Evolutionary conservation across 2,888 invertebrate genomes (phyloP).

Genomic region (Ophioninae sp.): DNA sequence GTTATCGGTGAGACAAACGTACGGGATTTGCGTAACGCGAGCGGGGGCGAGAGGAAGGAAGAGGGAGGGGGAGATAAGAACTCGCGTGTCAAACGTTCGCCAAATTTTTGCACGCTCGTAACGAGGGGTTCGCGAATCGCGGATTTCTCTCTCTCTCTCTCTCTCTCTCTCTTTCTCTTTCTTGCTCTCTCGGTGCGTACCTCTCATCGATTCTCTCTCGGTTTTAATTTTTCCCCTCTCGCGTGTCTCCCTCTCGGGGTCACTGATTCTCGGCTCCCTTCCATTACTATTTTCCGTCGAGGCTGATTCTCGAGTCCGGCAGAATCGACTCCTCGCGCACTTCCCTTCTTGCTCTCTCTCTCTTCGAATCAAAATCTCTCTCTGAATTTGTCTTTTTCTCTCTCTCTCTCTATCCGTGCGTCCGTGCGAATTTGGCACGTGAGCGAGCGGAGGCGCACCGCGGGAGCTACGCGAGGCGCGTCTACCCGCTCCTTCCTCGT

Average conservation of each 20-base stretch:
- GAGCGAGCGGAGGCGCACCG: background rate
- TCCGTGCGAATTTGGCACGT: background rate
- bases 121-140: no score
- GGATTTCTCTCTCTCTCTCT: no score
- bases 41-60: no score
- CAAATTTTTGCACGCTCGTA: no score
- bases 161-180: no score
- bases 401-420: background rate
- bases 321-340: constrained; percentile 60
- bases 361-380: background rate
- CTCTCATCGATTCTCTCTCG: constrained; percentile 65
- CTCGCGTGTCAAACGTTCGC: no score
- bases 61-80: no score
- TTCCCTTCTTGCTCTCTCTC: constrained; percentile 22
- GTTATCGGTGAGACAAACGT: no score
- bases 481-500: background rate
- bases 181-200: constrained; percentile 43
- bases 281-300: constrained; percentile 45
- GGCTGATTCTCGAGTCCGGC: constrained; percentile 49
- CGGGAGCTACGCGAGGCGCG: background rate
- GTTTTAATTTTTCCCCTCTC: constrained; percentile 48
- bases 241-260: constrained; percentile 4
- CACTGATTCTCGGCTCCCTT: constrained; percentile 38
- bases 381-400: background rate
- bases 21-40: no score